A percentile compares a stretch with the other conserved stretches of the same genome.
Conservation (phyloP, 2,797 vertebrate species). For the Hypotaenidia okinawae region DNA sequence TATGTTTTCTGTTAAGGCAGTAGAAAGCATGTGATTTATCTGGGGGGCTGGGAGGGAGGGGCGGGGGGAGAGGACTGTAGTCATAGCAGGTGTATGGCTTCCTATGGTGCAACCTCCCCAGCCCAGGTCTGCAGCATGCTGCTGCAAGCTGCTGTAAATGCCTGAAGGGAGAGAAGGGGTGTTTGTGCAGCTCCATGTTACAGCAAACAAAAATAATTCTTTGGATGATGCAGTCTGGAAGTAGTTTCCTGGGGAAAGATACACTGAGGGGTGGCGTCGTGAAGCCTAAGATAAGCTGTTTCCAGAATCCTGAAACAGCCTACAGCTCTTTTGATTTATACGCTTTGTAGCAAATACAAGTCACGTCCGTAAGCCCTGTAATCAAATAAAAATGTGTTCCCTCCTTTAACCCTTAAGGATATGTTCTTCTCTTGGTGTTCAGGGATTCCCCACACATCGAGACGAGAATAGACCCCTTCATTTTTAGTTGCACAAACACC, state of each 20-base stretch:
- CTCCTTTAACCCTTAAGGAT: conserved; percentile 78
- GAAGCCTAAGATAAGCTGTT: background rate
- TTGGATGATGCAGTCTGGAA: background rate
- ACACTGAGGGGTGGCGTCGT: background rate
- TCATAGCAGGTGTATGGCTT: background rate
- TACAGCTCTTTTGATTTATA: conserved; percentile 44
- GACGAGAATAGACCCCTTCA: conserved; percentile 74
- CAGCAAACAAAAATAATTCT: background rate
- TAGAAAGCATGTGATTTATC: background rate
- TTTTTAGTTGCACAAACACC: conserved; percentile 75
- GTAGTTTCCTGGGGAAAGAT: background rate
- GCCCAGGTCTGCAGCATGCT: background rate
- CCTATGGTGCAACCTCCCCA: background rate
- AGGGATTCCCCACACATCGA: conserved; percentile 76
- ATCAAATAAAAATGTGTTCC: conserved; percentile 75
- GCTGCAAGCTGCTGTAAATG: background rate
- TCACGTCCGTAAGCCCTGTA: conserved; percentile 66
- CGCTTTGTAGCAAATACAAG: conserved; percentile 62
- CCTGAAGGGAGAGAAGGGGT: background rate
- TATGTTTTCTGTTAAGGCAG: conserved; percentile 36
- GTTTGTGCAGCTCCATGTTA: background rate
- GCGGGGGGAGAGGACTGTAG: background rate
- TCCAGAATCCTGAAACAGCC: background rate
- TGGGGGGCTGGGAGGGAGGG: no score
- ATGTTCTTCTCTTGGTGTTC: conserved; percentile 78